Base-by-base conservation (phyloP, 2,113 vertebrate genomes). In the Dasyornis broadbenti region DNA sequence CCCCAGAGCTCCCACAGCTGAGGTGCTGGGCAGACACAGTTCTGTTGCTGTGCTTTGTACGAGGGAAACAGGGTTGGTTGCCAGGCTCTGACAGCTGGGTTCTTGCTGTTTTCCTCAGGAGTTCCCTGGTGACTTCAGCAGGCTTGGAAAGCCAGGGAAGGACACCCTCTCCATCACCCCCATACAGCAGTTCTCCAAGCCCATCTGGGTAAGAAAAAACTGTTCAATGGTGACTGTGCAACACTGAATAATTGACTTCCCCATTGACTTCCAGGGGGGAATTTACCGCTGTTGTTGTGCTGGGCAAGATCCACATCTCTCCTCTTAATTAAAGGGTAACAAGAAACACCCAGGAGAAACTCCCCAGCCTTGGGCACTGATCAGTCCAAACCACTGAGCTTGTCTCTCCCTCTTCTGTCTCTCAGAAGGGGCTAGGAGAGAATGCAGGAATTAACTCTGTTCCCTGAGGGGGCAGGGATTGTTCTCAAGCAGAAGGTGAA, bases 141-240 rank as follows among this genome's bases (percentile, higher is more conserved):
- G 97, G 97, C 64, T 95, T 99, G 96, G 98, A 98, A 87, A 99
- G 97, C 91, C 97, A 96, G 14, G 98, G 97, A 93, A 98, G 97
- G 88, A 99, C 98, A 20, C 97, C 98, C 0, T 98, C 98, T 63
- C 98, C 98, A 22, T 98, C 98, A 11, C 98, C 98, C 0, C 97
- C 97, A 1, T 98, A 97, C 57, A 97, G 95, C 90, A 95, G 96
- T 66, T 98, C 98, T 37, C 97, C 98, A 3, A 99, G 98, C 92
- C 98, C 98, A 3, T 98, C 98, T 10, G 96, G 98, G 99, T 99
- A 97, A 98, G 98, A 54, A 26, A 54, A 23, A 42, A 49, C 49
- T 77, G 30, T 28, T 79, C 14, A 6, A 15, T 72, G 50, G 10
- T 91, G 33, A 66, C 64, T 52, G 3, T 72, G 31, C 30, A 83